phyloP scores from a whole-genome alignment of 2,113 vertebrate species.

The Girardinichthys multiradiatus region DNA sequence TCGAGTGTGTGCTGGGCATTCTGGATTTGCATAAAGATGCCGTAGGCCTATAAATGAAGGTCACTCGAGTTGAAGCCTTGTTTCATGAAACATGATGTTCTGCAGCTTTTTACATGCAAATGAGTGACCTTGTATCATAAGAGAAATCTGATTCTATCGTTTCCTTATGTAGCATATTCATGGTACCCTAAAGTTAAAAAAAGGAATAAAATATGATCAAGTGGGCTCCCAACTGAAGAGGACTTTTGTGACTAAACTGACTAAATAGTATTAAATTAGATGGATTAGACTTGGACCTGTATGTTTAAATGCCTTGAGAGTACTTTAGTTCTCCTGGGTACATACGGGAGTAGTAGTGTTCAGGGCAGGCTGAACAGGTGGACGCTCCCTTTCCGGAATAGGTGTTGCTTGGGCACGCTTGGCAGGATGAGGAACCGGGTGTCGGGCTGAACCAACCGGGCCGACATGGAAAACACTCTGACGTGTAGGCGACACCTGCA shows the following conservation, averaged over 20 bases:
- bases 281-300: background rate
- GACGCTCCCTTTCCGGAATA: slow-evolving; percentile 89
- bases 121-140: too few relatives aligned
- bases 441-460: slow-evolving; percentile 90
- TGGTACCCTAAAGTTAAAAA: too few relatives aligned
- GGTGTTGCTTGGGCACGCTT: slow-evolving; percentile 89
- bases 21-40: background rate
- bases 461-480: slow-evolving; percentile 94
- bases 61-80: background rate
- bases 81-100: background rate
- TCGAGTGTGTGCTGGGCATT: background rate
- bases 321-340: background rate
- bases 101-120: background rate
- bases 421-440: slow-evolving; percentile 88
- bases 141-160: too few relatives aligned
- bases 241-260: too few relatives aligned
- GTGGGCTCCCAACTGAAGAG: background rate
- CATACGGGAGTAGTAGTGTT: slow-evolving; percentile 88
- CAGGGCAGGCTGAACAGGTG: slow-evolving; percentile 85
- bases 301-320: background rate
- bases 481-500: slow-evolving; percentile 94
- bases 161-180: too few relatives aligned
- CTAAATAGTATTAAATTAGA: background rate
- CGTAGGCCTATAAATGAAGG: background rate
- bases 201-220: background rate